Conservation (phyloP, 2,888 invertebrate genomes). For the Lithophane socia region DNA sequence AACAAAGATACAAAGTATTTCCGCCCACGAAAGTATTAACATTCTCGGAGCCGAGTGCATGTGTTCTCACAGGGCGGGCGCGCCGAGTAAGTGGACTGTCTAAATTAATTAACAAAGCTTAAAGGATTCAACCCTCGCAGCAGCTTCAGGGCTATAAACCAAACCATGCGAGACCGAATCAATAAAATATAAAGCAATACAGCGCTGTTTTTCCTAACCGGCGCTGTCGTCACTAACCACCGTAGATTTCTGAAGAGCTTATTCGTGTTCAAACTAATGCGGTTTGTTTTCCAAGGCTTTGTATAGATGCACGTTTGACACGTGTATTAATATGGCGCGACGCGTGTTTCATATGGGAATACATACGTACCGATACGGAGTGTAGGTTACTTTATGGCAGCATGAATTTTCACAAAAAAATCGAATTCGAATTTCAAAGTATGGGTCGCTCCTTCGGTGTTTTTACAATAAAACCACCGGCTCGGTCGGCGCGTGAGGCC, state of each 20-base stretch:
- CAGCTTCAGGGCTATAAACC: conserved; percentile 80
- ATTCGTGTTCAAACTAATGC: conserved; percentile 87
- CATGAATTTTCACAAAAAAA: conserved; percentile 48
- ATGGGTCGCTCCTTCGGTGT: conserved; percentile 18
- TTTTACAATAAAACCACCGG: conserved; percentile 50
- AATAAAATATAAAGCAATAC: conserved; percentile 74
- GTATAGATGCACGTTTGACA: conserved; percentile 76
- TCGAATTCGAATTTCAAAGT: conserved; percentile 40
- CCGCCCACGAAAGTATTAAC: conserved; percentile 80
- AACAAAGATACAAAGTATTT: conserved; percentile 83
- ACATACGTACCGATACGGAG: conserved; percentile 39
- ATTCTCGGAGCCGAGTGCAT: conserved; percentile 77
- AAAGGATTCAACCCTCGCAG: conserved; percentile 75
- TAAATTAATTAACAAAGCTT: conserved; percentile 87
- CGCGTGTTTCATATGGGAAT: conserved; percentile 43
- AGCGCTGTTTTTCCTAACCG: conserved; percentile 77
- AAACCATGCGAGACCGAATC: conserved; percentile 66
- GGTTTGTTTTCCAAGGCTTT: conserved; percentile 82
- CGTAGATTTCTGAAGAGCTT: conserved; percentile 85
- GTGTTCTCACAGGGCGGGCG: conserved; percentile 78
- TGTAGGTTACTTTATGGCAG: conserved; percentile 30
- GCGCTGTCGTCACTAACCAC: conserved; percentile 80
- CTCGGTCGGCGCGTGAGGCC: conserved; percentile 48
- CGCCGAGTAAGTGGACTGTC: conserved; percentile 84
- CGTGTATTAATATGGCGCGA: conserved; percentile 68